Evolutionary conservation across 2,888 invertebrate genomes (phyloP), one percentile per base, ranked within the genome.

Genomic region (Cremastinae sp.): DNA sequence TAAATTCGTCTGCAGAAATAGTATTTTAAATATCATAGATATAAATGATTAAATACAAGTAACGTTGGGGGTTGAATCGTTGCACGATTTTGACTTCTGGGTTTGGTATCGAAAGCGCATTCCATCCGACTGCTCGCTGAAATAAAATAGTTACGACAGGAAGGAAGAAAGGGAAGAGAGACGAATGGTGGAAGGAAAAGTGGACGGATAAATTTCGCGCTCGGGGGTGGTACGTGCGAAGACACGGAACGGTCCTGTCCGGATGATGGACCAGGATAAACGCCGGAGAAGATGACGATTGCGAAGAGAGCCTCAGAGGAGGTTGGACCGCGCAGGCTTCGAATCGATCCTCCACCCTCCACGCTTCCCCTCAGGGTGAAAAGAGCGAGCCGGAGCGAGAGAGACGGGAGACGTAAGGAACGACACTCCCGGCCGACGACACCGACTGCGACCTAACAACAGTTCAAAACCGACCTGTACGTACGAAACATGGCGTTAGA

Each of bases 401-500:
- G 49, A 68, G 41, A 72, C 28, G 28, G 53, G 53, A 43, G 12
- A 41, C 66, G 58, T 58, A 65, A 66, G 65, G 66, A 51, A 59
- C 56, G 79, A 80, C 83, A 82, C 80, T 83, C 81, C 79, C 83
- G 83, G 84, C 81, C 85, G 83, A 83, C 84, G 83, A 85, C 83
- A 82, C 82, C 83, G 83, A 80, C 79, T 80, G 80, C 84, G 82
- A 85, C 83, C 82, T 77, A 83, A 86, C 83, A 83, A 85, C 85
- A 85, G 84, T 85, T 84, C 80, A 81, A 84, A 84, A 83, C 75
- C 74, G 72, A 78, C 69, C 79, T 75, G 75, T 69, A 74, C 66
- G 80, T 72, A 79, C 82, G 81, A 84, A 86, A 90, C 87, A 95
- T 95, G 95, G 95, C 95, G 92, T 91, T 95, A 89, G 95, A 96